phyloP scores from a whole-genome alignment of 2,797 vertebrate genomes.

The Arnoldichthys spilopterus region DNA sequence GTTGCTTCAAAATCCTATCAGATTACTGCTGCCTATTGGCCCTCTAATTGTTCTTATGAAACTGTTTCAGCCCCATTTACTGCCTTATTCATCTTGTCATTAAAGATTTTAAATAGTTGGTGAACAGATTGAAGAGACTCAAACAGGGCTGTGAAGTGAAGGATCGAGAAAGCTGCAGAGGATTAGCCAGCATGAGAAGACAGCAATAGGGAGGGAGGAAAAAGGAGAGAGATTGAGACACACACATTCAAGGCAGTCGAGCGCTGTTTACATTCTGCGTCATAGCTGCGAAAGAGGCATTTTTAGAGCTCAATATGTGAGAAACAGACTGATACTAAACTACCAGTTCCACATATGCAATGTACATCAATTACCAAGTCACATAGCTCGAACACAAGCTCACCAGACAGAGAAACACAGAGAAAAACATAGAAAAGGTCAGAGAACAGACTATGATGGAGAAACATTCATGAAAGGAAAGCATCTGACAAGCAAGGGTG shows the following conservation, averaged over 20 bases:
- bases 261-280: conserved; percentile 5
- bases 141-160: neutral
- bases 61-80: neutral
- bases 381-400: neutral
- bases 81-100: neutral
- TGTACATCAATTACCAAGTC: neutral
- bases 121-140: too few relatives aligned
- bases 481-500: too few relatives aligned
- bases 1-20: too few relatives aligned
- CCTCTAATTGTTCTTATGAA: neutral
- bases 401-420: neutral
- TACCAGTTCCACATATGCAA: neutral
- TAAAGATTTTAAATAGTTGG: neutral
- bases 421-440: neutral
- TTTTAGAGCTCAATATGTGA: neutral
- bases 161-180: neutral
- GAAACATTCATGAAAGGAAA: too few relatives aligned
- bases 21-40: too few relatives aligned
- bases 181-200: neutral
- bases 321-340: neutral
- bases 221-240: neutral
- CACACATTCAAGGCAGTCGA: neutral
- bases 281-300: neutral
- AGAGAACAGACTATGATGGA: too few relatives aligned
- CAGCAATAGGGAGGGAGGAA: neutral